Evolutionary conservation across 2,888 invertebrate species (phyloP).

Genomic region (Timema cristinae): DNA sequence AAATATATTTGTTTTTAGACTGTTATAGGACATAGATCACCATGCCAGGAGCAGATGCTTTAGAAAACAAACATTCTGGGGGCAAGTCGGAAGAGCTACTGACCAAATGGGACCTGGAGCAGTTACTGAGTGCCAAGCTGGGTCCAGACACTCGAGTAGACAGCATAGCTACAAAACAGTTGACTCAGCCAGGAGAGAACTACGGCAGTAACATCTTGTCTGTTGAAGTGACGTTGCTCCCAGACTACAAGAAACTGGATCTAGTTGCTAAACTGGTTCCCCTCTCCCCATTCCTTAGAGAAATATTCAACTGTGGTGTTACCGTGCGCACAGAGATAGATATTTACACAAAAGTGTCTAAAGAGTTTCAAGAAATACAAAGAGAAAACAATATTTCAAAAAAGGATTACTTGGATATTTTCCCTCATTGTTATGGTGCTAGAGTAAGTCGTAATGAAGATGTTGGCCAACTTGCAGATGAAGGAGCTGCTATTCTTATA

Average conservation of each 20-base stretch:
- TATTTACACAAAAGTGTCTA: conserved; percentile 40
- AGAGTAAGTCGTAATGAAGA: conserved; percentile 37
- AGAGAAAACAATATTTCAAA: conserved; percentile 36
- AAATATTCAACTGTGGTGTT: conserved; percentile 42
- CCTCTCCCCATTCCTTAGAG: conserved; percentile 39
- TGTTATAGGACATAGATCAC: too few relatives aligned
- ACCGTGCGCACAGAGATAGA: conserved; percentile 42
- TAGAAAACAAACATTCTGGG: too few relatives aligned
- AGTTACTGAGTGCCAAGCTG: not conserved
- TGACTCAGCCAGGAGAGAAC: conserved; percentile 44
- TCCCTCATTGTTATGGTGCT: conserved; percentile 41
- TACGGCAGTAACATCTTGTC: conserved; percentile 43
- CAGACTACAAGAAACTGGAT: conserved; percentile 35
- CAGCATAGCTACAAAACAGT: not conserved
- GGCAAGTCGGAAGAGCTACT: too few relatives aligned
- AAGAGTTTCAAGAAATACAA: conserved; percentile 36
- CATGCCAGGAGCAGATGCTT: too few relatives aligned
- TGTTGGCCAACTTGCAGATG: conserved; percentile 38
- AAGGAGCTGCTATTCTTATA: conserved; percentile 40
- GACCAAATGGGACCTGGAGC: too few relatives aligned
- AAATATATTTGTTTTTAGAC: too few relatives aligned
- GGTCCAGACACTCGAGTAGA: not conserved
- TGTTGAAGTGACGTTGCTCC: conserved; percentile 35
- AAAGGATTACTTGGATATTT: conserved; percentile 36
- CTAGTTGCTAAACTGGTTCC: conserved; percentile 43